Conservation (phyloP, 2,113 vertebrate species). For the Strix aluco region DNA sequence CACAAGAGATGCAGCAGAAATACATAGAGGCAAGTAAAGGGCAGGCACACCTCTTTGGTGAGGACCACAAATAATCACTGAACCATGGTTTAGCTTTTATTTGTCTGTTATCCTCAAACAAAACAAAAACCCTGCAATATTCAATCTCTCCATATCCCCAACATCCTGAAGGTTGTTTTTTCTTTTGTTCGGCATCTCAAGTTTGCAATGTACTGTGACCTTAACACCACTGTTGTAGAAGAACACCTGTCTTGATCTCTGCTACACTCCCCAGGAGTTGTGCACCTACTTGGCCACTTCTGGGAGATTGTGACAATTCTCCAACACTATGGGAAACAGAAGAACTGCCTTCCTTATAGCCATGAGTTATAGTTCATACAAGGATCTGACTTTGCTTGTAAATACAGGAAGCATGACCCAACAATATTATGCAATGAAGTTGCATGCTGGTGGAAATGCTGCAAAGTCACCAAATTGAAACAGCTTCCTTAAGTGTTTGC, state of each 20-base stretch:
- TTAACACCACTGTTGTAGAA: not conserved
- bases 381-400: not conserved
- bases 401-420: not conserved
- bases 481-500: not conserved
- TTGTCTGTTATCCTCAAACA: not conserved
- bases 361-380: rapidly evolving
- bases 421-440: not conserved
- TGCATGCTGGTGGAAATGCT: not conserved
- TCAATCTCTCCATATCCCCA: not conserved
- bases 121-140: not conserved
- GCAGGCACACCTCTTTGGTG: no score
- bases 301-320: not conserved
- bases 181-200: not conserved
- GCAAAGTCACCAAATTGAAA: not conserved
- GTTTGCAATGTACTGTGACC: not conserved
- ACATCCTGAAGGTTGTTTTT: not conserved
- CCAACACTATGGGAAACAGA: not conserved
- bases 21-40: rapidly evolving
- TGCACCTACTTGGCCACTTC: rapidly evolving
- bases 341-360: not conserved
- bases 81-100: not conserved
- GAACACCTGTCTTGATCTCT: rapidly evolving
- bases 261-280: not conserved
- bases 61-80: rapidly evolving
- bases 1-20: not conserved